Base-by-base conservation (phyloP, 2,797 vertebrate genomes). In the Champsocephalus gunnari region DNA sequence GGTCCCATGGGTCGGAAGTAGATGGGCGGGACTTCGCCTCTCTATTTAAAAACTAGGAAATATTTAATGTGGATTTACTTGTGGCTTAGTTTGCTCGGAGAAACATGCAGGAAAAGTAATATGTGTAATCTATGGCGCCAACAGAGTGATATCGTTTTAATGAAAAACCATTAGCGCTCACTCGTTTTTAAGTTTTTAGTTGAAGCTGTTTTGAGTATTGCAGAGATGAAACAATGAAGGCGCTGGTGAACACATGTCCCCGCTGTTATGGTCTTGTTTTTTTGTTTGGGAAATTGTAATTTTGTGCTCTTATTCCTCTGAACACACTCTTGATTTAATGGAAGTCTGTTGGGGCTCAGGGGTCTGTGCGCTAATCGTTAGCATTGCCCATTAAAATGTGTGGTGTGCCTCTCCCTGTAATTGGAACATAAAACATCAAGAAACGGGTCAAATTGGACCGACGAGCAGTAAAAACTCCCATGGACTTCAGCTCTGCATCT, bases 341-440 rank as follows among this genome's bases (percentile, higher is more conserved):
- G 17, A 58, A 56, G n/a, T 34, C 64, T 57, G 17, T 41, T n/a
- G 5, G 61, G 32, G 14, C 38, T 21, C 32, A 2, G 28, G 63
- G 51, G 41, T 78, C 73, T 65, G 16, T 62, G 16, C 55, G 61
- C 43, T 71, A 73, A 80, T 68, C 28, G 60, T 67, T 32, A n/a
- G 47, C 56, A 47, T 71, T 75, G 64, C 73, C 51, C 61, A 57
- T 63, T 34, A 34, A 47, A 72, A 71, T n/a, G 28, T 12, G 34
- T 67, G 5, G 73, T 59, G 71, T 3, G 54, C 64, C 57, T 72
- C 56, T 66, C 64, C 47, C 57, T 45, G 5, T 87, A 81, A 88
- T 75, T 76, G 75, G 59, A 43, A 48, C 49, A 85, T 72, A 71
- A 81, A 76, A 68, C 51, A 82, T 38, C 80, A 74, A 58, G 67